Evolutionary conservation across 2,888 invertebrate species (phyloP).

Genomic region (Anagyrus pseudococci): DNA sequence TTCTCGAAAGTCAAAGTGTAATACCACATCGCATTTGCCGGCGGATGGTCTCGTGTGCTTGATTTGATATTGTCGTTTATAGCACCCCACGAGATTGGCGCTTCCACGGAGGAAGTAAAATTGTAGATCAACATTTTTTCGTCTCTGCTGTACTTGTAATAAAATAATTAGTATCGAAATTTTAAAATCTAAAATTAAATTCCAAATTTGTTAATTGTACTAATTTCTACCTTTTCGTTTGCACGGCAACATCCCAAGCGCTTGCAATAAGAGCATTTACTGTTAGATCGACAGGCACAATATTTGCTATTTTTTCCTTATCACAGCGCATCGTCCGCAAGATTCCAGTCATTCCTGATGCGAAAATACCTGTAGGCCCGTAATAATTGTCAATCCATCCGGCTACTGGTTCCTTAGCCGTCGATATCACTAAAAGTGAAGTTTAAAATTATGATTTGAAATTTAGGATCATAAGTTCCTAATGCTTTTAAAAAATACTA

Average conservation of each 20-base stretch:
- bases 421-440: slow-evolving; percentile 75
- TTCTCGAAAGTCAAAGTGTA: background rate
- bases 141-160: slow-evolving; percentile 39
- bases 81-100: slow-evolving; percentile 80
- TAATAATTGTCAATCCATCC: slow-evolving; percentile 95
- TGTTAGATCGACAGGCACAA: slow-evolving; percentile 75
- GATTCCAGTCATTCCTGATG: slow-evolving; percentile 85
- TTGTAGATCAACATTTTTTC: slow-evolving; percentile 74
- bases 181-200: background rate
- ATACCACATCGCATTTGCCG: background rate
- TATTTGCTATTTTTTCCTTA: slow-evolving; percentile 79
- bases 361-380: slow-evolving; percentile 86
- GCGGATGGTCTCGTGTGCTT: slow-evolving; percentile 64
- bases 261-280: slow-evolving; percentile 74
- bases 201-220: slow-evolving; percentile 32
- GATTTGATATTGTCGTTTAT: slow-evolving; percentile 65
- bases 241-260: slow-evolving; percentile 65
- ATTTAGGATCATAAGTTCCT: no score
- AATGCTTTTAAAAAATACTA: no score
- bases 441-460: background rate
- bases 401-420: slow-evolving; percentile 83
- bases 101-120: slow-evolving; percentile 80
- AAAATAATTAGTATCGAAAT: no score
- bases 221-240: slow-evolving; percentile 46
- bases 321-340: slow-evolving; percentile 88